Base-by-base conservation (phyloP, 1,140 invertebrate genomes). In the Zaprionus gabonicus region DNA sequence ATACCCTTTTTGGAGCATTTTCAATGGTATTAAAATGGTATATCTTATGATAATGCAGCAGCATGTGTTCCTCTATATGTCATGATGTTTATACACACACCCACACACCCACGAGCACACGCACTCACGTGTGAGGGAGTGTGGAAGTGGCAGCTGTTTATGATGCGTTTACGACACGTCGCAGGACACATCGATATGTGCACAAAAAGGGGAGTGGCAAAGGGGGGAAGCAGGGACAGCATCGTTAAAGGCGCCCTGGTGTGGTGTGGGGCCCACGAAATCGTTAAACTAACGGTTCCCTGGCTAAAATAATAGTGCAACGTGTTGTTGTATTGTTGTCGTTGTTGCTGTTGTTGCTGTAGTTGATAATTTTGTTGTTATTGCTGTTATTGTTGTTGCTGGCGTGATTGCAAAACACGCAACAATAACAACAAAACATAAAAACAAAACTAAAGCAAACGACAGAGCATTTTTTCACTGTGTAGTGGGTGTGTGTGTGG, bases 131-230 rank as follows among this genome's bases (percentile, higher is more conserved):
- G 12, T 31, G 27, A 41, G 12, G 55, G 49, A 46, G 15, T 74
- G 66, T 63, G 36, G 71, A 51, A 55, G 56, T 69, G 73, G 23
- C 74, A 74, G 78, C 74, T 84, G 81, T 84, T 84, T 84, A 84
- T 84, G 82, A 85, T 84, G 81, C 82, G 81, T 84, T 84, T 84
- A 84, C 81, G 81, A 80, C 73, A 81, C 72, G 53, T 81, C 62
- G 67, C 77, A 83, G 81, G 81, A 83, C 81, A 84, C 77, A 77
- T 51, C 20, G 46, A 13, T 41, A 41, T 41, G 38, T n/a, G 15
- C 38, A 41, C 4, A 41, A 13, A 41, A 17, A 7, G 41, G 41
- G 15, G 2, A 13, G 2, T 6, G 41, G 15, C 44, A 36, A 13
- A n/a, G 23, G 13, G 3, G 6, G 20, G 4, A n/a, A 1, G 36